Evolutionary conservation across 2,797 vertebrate genomes (phyloP).

Genomic region (Smutsia gigantea): DNA sequence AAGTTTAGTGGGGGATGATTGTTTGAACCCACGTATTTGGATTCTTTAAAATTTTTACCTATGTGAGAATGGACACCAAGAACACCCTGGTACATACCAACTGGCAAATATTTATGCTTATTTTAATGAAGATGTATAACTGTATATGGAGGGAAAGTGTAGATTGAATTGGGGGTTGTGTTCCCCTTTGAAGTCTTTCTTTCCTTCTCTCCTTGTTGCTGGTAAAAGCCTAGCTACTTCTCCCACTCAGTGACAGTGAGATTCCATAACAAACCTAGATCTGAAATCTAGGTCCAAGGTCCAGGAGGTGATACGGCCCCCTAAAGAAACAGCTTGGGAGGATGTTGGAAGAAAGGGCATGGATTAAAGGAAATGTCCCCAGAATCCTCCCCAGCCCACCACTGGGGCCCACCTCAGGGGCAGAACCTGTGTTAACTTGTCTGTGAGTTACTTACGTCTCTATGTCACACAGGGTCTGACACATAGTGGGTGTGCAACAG

Average conservation of each 20-base stretch:
- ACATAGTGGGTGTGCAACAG: fast-evolving
- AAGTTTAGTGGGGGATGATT: no score
- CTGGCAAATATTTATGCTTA: no score
- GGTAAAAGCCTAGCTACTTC: background rate
- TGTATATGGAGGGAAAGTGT: background rate
- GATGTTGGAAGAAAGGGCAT: background rate
- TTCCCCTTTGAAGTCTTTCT: background rate
- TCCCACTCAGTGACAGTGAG: background rate
- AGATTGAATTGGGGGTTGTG: no score
- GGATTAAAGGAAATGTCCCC: background rate
- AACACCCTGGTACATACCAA: no score
- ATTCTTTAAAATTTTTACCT: background rate
- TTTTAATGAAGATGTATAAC: background rate
- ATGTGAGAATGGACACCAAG: background rate
- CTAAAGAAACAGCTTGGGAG: background rate
- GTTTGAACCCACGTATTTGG: background rate
- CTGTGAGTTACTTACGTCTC: fast-evolving
- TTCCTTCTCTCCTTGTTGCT: background rate
- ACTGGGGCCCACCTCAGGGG: background rate
- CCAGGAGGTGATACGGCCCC: background rate
- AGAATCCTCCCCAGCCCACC: background rate
- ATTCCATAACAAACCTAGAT: background rate
- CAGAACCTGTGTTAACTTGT: background rate
- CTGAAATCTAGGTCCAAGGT: background rate
- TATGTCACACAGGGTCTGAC: fast-evolving